Evolutionary conservation across 1,140 invertebrate species (phyloP).

Genomic region (Aricia agestis): DNA sequence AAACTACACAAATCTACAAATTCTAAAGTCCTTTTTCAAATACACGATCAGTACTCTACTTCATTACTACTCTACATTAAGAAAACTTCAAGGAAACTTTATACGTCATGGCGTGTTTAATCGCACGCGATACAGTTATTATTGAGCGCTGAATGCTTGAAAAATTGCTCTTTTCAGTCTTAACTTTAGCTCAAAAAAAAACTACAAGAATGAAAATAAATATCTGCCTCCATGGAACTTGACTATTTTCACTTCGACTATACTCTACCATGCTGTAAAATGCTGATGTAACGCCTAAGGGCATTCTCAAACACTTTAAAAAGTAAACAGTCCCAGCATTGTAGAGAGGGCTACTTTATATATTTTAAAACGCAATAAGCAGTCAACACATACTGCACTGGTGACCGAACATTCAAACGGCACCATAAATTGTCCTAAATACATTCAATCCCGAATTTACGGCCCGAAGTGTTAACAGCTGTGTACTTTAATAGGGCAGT

Average conservation of each 20-base stretch:
- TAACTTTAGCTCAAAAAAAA: not conserved
- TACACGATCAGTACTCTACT: no score
- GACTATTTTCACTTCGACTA: no score
- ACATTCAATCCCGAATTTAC: slow-evolving; percentile 46
- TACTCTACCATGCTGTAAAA: not conserved
- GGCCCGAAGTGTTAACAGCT: slow-evolving; percentile 29
- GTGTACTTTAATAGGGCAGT: not conserved
- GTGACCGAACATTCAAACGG: slow-evolving; percentile 25
- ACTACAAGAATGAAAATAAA: not conserved
- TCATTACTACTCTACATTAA: not conserved
- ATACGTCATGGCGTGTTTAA: not conserved
- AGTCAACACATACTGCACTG: not conserved
- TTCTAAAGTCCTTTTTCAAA: no score
- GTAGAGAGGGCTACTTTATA: not conserved
- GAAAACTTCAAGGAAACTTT: not conserved
- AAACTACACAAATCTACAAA: no score
- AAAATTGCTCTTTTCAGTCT: not conserved
- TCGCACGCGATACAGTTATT: not conserved
- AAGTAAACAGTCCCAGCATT: not conserved
- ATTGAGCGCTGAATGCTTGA: not conserved
- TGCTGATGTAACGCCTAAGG: not conserved
- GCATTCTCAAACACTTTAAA: not conserved
- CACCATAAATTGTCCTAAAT: slow-evolving; percentile 49
- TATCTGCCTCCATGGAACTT: not conserved
- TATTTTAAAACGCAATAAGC: slow-evolving; percentile 1